Evolutionary conservation across 1,140 invertebrate species (phyloP).

Genomic region (Drosophila insularis): DNA sequence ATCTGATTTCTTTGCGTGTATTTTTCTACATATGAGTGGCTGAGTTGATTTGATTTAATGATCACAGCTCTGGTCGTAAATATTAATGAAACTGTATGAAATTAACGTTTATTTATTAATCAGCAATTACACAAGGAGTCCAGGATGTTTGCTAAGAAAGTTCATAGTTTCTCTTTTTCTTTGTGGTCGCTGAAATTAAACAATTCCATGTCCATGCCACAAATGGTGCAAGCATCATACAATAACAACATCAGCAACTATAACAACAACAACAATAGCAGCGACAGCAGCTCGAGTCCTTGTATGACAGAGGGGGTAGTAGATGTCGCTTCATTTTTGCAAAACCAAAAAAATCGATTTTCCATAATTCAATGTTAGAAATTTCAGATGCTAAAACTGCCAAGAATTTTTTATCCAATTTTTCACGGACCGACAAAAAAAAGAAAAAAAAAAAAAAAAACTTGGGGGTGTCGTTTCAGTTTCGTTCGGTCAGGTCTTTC

Average conservation of each 20-base stretch:
- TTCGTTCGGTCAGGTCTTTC: conserved; percentile 3
- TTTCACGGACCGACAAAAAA: conserved; percentile 68
- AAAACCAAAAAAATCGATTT: conserved; percentile 73
- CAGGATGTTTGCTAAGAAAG: background rate
- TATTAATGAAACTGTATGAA: conserved; percentile 20
- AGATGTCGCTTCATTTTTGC: conserved; percentile 54
- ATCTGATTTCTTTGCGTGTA: background rate
- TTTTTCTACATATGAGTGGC: background rate
- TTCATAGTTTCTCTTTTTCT: background rate
- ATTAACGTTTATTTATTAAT: conserved; percentile 17
- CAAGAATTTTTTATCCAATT: conserved; percentile 78
- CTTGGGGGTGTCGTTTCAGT: conserved; percentile 58
- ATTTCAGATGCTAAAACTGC: conserved; percentile 79
- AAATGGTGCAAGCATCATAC: conserved; percentile 3
- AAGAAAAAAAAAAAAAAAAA: conserved; percentile 45
- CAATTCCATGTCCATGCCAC: background rate
- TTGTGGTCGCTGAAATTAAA: background rate
- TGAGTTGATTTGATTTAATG: conserved; percentile 10
- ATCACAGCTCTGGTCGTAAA: conserved; percentile 14
- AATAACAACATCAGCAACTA: conserved; percentile 7
- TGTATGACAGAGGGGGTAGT: conserved; percentile 20
- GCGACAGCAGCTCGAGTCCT: background rate
- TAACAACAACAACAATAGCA: conserved; percentile 1
- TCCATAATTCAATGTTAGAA: conserved; percentile 78
- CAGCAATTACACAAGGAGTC: background rate